phyloP scores from a whole-genome alignment of 1,140 invertebrate genomes.

The Amphibalanus amphitrite region DNA sequence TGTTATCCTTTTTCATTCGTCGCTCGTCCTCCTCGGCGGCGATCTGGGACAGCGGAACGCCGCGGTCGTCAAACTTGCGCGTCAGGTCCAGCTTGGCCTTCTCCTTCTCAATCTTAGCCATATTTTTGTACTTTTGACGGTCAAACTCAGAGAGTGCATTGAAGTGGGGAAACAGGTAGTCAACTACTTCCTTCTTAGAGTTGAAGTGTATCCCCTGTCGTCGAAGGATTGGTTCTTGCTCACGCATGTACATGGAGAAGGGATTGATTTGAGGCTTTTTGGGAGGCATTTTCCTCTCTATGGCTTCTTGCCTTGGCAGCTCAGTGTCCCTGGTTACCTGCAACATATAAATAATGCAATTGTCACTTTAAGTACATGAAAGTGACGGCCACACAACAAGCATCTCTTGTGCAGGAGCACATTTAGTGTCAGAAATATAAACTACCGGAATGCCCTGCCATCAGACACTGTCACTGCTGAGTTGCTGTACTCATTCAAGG shows the following conservation, averaged over 20 bases:
- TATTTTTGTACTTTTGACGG: background rate
- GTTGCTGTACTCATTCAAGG: too few species aligned
- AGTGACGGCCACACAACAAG: too few species aligned
- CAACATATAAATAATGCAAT: too few species aligned
- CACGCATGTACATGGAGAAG: constrained; percentile 1
- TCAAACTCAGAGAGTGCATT: background rate
- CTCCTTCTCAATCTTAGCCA: background rate
- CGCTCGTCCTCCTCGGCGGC: background rate
- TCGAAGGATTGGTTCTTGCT: background rate
- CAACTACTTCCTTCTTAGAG: background rate
- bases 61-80: constrained; percentile 5
- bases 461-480: too few species aligned
- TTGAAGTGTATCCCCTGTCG: background rate
- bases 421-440: too few species aligned
- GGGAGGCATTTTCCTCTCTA: background rate
- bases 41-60: background rate
- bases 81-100: background rate
- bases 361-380: too few species aligned
- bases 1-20: background rate
- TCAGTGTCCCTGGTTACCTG: too few species aligned
- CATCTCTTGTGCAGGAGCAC: too few species aligned
- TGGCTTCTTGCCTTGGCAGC: too few species aligned
- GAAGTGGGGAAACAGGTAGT: constrained; percentile 1
- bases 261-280: background rate
- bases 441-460: too few species aligned